These are phyloP conservation scores for Pyrrhia umbra DNA, from an alignment of 2,888 invertebrate species.

Conservation along the genomic window DNA sequence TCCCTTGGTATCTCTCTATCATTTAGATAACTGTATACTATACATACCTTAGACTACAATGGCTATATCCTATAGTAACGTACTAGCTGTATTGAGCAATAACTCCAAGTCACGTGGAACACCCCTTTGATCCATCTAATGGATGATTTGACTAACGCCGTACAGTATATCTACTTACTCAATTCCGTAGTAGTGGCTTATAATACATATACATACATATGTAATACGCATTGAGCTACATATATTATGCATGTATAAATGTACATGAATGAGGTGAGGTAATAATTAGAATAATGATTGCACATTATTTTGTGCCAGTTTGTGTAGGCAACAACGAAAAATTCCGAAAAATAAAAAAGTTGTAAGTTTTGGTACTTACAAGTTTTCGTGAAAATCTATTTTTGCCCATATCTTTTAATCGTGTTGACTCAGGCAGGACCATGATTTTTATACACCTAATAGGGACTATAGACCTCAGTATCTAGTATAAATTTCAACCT, in stretches of 20 bases:
- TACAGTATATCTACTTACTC: constrained; percentile 28
- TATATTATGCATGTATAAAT: neutral
- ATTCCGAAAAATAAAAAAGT: too few relatives aligned
- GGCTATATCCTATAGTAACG: constrained; percentile 10
- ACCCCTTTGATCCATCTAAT: constrained; percentile 71
- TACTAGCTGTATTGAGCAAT: constrained; percentile 42
- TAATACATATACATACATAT: neutral
- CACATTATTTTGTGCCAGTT: neutral
- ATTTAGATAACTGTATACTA: neutral
- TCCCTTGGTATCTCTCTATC: neutral
- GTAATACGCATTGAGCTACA: neutral
- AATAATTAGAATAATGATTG: neutral
- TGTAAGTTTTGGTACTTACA: too few relatives aligned
- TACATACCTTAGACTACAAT: constrained; percentile 10
- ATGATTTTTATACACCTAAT: too few relatives aligned
- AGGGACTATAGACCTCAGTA: too few relatives aligned
- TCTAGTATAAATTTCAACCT: too few relatives aligned
- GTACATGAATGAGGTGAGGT: neutral
- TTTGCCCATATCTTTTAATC: too few relatives aligned
- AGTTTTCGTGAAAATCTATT: too few relatives aligned
- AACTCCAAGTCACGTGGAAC: constrained; percentile 71
- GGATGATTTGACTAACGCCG: constrained; percentile 66
- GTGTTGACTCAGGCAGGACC: too few relatives aligned
- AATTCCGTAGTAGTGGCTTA: constrained; percentile 9
- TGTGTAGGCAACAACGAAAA: neutral